These are phyloP conservation scores for Pitangus sulphuratus DNA, from an alignment of 2,797 vertebrate species.

Conservation along the genomic window DNA sequence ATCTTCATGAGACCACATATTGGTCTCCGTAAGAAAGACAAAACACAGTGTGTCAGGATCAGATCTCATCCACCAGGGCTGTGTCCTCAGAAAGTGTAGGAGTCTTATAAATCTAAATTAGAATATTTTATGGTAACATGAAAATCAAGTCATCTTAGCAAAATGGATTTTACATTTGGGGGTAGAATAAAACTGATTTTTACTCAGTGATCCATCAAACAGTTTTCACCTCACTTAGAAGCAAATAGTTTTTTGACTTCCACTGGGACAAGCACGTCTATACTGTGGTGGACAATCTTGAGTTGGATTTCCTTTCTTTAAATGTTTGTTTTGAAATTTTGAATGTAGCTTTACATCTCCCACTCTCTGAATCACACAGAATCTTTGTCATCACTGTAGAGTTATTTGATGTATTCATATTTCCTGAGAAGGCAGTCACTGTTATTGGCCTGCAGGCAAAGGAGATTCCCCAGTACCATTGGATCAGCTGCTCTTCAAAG, in stretches of 20 bases:
- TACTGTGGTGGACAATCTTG: background rate
- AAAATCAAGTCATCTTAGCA: background rate
- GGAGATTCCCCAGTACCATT: background rate
- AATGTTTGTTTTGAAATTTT: background rate
- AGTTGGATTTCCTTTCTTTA: background rate
- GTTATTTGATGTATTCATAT: background rate
- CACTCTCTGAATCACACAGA: background rate
- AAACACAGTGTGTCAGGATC: accelerated
- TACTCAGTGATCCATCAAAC: background rate
- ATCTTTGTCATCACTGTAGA: background rate
- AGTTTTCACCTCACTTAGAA: background rate
- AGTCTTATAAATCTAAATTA: background rate
- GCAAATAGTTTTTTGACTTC: background rate
- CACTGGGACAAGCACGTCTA: accelerated
- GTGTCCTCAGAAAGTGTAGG: background rate
- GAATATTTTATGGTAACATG: background rate
- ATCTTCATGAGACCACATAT: background rate
- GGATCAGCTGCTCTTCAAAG: background rate
- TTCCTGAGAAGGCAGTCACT: background rate
- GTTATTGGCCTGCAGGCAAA: background rate
- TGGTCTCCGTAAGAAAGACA: background rate
- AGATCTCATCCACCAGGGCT: accelerated
- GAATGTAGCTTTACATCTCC: background rate
- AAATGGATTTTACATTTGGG: slow-evolving; percentile 16
- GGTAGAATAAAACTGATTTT: slow-evolving; percentile 27